Evolutionary conservation across 2,797 vertebrate species (phyloP), one percentile per base, ranked within the genome.

Genomic region (Sphenodon punctatus): DNA sequence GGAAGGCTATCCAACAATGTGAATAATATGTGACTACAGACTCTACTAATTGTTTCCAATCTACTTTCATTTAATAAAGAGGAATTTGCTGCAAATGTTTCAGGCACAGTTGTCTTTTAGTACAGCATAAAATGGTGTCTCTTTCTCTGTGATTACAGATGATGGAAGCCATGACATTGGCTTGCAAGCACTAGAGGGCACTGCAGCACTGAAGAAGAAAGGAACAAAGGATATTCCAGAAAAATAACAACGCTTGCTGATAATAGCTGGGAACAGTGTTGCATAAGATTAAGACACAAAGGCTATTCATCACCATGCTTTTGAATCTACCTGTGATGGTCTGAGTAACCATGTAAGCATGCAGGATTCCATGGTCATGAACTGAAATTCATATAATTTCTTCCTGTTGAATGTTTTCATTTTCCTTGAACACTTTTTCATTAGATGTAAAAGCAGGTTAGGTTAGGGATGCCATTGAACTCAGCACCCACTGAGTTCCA

Each of bases 131-230:
- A 93, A 95, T 94, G 93, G 92, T 94, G 90, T 42, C 92, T 69
- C 56, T 45, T 22, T 60, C 74, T 55, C 48, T 12, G 34, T 17
- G 42, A 63, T 61, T 84, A 30, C 58, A 46, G 75, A 16, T 80
- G 81, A 79, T 84, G 87, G 89, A 84, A 88, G 53, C 25, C 49
- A 22, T 30, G 38, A 5, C 6, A 1, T 75, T 71, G 80, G 36
- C 39, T 39, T 42, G 34, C 32, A 10, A 59, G 16, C 95, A 91
- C 93, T 86, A 92, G 96, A 92, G 96, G 93, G 94, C 94, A 91
- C 56, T 93, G 66, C 67, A 84, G 69, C 65, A 92, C 69, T 19
- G 59, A 84, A 59, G 43, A 74, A 92, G 75, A 73, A 79, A 82
- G 58, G 0, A 0, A 3, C n/a, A 34, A 46, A 41, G 8, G 59